Base-by-base conservation (phyloP, 2,797 vertebrate species). In the Anguilla marmorata region DNA sequence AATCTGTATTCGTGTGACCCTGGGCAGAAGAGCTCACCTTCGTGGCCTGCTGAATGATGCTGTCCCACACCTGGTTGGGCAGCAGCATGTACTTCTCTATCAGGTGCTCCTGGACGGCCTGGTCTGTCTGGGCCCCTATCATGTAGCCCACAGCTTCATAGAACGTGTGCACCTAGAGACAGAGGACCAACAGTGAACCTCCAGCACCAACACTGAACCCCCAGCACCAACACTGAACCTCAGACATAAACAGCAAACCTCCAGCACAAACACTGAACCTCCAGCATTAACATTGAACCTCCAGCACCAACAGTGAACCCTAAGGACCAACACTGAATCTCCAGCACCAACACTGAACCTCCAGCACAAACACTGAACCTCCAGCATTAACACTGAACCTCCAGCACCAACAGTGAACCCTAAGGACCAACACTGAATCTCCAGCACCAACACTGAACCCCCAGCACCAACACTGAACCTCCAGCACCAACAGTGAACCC, bases 61-160 rank as follows among this genome's bases (percentile, higher is more conserved):
- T 99, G 95, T 99, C 99, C 99, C 99, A 99, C 91, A 99, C 99
- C 91, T 99, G 98, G 94, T 99, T 99, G 80, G 99, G 99, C 21
- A 99, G 96, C 87, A 99, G 93, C 99, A 99, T 99, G 86, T 99
- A 99, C 90, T 99, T 99, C 93, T 99, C 99, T 93, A 99, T 99
- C 90, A 99, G 96, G 91, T 98, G 98, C 90, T 99, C 99, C 92
- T 99, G 99, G 63, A 99, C 98, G 8, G 96, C 95, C 93, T 98
- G 99, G 93, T 99, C 99, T 0, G 98, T 99, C 92, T 99, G 99
- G 24, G 99, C 99, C 3, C 99, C 98, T 0, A 99, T 99, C 99
- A 99, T 99, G 87, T 99, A 99, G 27, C 99, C 99, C 79, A 99
- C 99, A 0, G 99, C 99, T 94, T 99, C 99, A 1, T 99, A 99